Evolutionary conservation across 2,797 vertebrate species (phyloP), one percentile per base, ranked within the genome.

Genomic region (Sparidentex hasta): DNA sequence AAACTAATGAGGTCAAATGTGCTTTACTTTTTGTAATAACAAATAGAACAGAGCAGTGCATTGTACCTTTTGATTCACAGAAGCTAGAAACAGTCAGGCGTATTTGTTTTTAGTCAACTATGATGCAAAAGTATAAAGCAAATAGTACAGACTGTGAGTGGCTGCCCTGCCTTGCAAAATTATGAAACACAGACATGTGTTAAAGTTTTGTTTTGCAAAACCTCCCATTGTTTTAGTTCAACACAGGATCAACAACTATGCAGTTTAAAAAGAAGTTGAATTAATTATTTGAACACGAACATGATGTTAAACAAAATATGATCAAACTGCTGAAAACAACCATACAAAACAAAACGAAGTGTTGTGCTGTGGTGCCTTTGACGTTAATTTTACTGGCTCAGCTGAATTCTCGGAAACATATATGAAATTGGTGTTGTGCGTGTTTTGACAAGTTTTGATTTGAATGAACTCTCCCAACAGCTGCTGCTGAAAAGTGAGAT

Each of bases 91-190:
- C 27, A 0, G 46, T 43, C 46, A 54, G 29, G 18, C 1, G 3
- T 67, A 44, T 84, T 74, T 82, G 66, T 54, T 57, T 69, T 76
- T 21, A 17, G 52, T 63, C 65, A 86, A 52, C 61, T 23, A 7
- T 78, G 55, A 59, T 50, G 57, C 25, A 71, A 67, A 58, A 25
- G 23, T n/a, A n/a, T 74, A 38, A 71, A 25, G 50, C 56, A 85
- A 79, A 74, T 7, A 23, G 63, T 55, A 7, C 29, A 82, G 55
- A 9, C 51, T 44, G 50, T 27, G 6, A 8, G 8, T 21, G 21
- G 44, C 11, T 20, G 11, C 12, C 16, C 50, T 33, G 11, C 20
- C 47, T 47, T 44, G 13, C 18, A 66, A 61, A 74, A 74, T 55
- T 11, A 46, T 14, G 8, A 78, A 77, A 56, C 29, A 38, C 29